Evolutionary conservation across 2,797 vertebrate genomes (phyloP).

Genomic region (Coregonus sp.): DNA sequence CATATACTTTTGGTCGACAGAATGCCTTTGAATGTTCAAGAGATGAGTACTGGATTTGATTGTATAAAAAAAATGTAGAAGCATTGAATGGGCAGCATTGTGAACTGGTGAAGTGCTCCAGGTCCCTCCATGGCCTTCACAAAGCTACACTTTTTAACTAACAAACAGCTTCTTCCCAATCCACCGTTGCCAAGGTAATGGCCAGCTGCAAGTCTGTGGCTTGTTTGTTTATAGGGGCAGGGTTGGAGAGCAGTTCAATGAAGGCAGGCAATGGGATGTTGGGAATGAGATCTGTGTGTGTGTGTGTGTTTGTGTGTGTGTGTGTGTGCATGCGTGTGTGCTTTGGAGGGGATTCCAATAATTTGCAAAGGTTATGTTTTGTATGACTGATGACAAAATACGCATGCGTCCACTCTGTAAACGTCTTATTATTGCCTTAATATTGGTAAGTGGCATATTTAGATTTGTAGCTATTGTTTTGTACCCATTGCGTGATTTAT

Average conservation of each 20-base stretch:
- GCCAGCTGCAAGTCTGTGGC: slow-evolving; percentile 77
- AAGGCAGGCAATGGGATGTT: slow-evolving; percentile 61
- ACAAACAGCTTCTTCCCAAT: slow-evolving; percentile 68
- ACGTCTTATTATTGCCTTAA: no score
- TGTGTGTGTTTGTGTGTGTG: slow-evolving; percentile 30
- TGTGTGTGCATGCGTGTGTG: slow-evolving; percentile 15
- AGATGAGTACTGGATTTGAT: slow-evolving; percentile 45
- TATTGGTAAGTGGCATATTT: no score
- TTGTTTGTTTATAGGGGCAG: slow-evolving; percentile 79
- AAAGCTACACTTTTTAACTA: slow-evolving; percentile 74
- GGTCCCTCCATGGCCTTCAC: slow-evolving; percentile 64
- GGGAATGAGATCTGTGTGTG: slow-evolving; percentile 64
- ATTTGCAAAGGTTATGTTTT: no score
- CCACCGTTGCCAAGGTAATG: slow-evolving; percentile 80
- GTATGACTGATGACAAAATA: no score
- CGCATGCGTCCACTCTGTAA: no score
- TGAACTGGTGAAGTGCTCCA: slow-evolving; percentile 58
- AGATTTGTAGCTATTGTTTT: no score
- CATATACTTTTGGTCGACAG: neutral
- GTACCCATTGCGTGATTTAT: no score
- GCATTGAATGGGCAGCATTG: slow-evolving; percentile 56
- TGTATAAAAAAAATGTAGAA: slow-evolving; percentile 56
- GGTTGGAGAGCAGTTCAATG: slow-evolving; percentile 75
- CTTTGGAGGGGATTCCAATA: neutral
- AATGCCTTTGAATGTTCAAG: neutral